Percentiles rank a stretch among this genome's conserved stretches.
These are phyloP conservation scores for Orcinus orca DNA, from an alignment of 2,113 vertebrate species.

Conservation along the genomic window DNA sequence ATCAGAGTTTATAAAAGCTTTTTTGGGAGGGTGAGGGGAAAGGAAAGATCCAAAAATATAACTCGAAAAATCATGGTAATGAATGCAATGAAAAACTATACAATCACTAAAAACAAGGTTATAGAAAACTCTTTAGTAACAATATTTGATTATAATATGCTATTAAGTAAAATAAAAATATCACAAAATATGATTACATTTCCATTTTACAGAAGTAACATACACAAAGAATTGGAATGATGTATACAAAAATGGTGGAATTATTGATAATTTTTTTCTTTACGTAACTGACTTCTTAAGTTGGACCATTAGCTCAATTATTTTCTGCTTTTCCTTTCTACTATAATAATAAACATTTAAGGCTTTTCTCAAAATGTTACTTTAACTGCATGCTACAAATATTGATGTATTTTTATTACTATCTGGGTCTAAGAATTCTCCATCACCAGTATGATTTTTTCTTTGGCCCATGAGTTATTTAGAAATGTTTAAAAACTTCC, in stretches of 20 bases:
- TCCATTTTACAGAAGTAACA: slow-evolving; percentile 33
- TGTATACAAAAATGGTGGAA: neutral
- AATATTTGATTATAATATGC: neutral
- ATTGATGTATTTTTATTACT: slow-evolving; percentile 22
- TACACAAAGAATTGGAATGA: neutral
- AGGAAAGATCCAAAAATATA: neutral
- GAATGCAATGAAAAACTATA: neutral
- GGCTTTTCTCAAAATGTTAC: neutral
- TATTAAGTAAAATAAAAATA: neutral
- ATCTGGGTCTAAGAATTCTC: slow-evolving; percentile 2
- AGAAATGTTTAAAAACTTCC: slow-evolving; percentile 11
- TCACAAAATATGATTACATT: slow-evolving; percentile 28
- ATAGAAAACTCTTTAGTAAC: neutral
- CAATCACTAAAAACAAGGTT: neutral
- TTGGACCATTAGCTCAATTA: neutral
- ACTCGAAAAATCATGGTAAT: neutral
- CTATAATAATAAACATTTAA: slow-evolving; percentile 15
- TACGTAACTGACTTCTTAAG: neutral
- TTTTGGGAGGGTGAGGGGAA: neutral
- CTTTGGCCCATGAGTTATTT: neutral
- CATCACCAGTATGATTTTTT: neutral
- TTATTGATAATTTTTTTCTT: slow-evolving; percentile 17
- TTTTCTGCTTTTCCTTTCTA: slow-evolving; percentile 1
- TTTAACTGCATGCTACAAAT: slow-evolving; percentile 4
- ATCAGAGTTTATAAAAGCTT: neutral